Conservation (phyloP, 2,888 invertebrate genomes). For the Apoderus coryli region DNA sequence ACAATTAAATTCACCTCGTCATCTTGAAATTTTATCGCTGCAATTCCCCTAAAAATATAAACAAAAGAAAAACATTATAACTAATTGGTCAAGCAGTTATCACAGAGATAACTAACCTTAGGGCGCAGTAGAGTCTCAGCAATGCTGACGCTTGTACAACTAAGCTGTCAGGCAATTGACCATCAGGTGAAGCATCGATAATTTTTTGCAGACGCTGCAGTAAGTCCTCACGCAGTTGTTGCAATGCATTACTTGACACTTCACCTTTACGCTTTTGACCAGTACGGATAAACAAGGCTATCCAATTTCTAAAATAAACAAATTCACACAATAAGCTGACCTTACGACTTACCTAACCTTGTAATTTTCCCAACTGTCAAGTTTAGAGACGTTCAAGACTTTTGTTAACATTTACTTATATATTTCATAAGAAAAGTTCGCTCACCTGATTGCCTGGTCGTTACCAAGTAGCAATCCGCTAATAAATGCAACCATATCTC, state of each 20-base stretch:
- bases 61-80: not conserved
- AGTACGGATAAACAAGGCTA: slow-evolving; percentile 78
- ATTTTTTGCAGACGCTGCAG: slow-evolving; percentile 52
- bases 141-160: slow-evolving; percentile 83
- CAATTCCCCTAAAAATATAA: no score
- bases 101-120: slow-evolving; percentile 35
- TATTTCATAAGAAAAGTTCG: no score
- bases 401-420: no score
- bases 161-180: slow-evolving; percentile 44
- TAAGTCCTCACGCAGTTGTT: slow-evolving; percentile 60
- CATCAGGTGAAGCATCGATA: slow-evolving; percentile 45
- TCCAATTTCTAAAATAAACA: slow-evolving; percentile 57
- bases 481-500: slow-evolving; percentile 39
- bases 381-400: no score
- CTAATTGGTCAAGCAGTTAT: not conserved
- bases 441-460: slow-evolving; percentile 55
- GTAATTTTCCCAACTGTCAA: no score
- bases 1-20: slow-evolving; percentile 79
- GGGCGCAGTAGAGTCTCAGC: slow-evolving; percentile 77
- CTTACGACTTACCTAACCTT: no score
- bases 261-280: slow-evolving; percentile 76
- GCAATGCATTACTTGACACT: slow-evolving; percentile 49
- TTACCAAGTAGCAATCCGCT: slow-evolving; percentile 77
- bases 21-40: slow-evolving; percentile 80
- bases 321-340: no score